Evolutionary conservation across 2,113 vertebrate species (phyloP), one percentile per base, ranked within the genome.

Genomic region (Sinocyclocheilus maitianheensis): DNA sequence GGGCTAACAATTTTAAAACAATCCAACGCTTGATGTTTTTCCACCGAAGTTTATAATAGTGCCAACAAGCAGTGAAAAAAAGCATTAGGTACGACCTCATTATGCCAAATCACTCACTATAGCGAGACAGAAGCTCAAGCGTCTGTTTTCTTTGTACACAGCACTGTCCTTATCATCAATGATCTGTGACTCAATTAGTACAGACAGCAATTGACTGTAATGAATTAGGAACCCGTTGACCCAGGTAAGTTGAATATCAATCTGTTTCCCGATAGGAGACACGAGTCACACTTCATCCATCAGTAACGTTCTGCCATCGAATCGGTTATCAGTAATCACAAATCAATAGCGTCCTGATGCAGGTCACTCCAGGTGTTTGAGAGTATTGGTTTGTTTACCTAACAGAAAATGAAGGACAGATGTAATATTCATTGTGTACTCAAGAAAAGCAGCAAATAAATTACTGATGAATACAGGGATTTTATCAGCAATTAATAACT

Each of bases 111-210:
- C 67, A 80, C 75, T 85, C 53, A 74, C 9, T 60, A 77, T 72
- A 69, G 78, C 74, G 53, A 83, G 55, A 83, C 77, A 81, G 55
- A 82, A 77, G n/a, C 69, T 65, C 63, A 48, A 77, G 43, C 71
- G 37, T 84, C 83, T 84, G 84, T 83, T 82, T 87, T 65, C 82
- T 81, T 86, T 81, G 67, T 82, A 84, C 75, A 81, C 81, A 86
- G 43, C 81, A 83, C 81, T 84, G 84, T 85, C 88, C 83, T 86
- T 87, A 89, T 88, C 72, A 84, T 51, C 84, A 87, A 81, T 84
- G 81, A 85, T 81, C 81, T 85, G 78, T 88, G 79, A 88, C 86
- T 83, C 72, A 85, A 90, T 89, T 88, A 90, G 58, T 72, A 86
- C 18, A 84, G 48, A 67, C 71, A 84, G 85, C 79, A 79, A 82